Conservation (phyloP, 2,113 vertebrate genomes). For the western clawed frog (Xenopus tropicalis) region UCB_Xtro_10.0 CM004445.2:80084501-80085000, state of each 20-base stretch:
- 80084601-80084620: too few species aligned
- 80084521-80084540: too few species aligned
- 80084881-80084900: neutral
- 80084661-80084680: neutral
- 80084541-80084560: too few species aligned
- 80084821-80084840: neutral
- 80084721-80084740: neutral
- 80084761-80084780: slow-evolving; percentile 4
- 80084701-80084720: neutral
- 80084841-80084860: neutral
- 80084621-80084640: too few species aligned
- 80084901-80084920: neutral
- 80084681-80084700: neutral
- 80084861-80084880: neutral
- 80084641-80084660: neutral
- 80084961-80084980: too few species aligned
- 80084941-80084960: too few species aligned
- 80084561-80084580: too few species aligned
- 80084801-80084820: neutral
- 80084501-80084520: too few species aligned
- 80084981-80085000: too few species aligned
- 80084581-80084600: too few species aligned
- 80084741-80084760: neutral
- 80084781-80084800: neutral
- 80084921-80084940: too few species aligned